Conservation (phyloP, 2,888 invertebrate genomes). For the Eucriotettix oculatus region DNA sequence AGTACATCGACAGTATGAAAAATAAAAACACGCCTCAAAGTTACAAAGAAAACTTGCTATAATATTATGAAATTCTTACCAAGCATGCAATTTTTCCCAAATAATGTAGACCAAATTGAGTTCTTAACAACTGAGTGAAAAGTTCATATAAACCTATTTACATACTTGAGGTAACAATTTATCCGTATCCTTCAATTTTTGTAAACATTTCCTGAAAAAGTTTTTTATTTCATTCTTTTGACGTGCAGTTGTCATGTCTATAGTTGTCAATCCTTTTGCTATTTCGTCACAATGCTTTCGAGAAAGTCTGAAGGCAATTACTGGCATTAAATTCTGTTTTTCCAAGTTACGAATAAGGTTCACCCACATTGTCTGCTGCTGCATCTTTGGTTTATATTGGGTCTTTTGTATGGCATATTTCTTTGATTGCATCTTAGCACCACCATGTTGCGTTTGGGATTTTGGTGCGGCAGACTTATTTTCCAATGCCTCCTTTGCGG, state of each 20-base stretch:
- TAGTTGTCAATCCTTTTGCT: constrained; percentile 34
- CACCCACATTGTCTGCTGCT: constrained; percentile 70
- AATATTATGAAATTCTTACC: no score
- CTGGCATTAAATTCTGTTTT: constrained; percentile 70
- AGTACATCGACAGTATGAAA: no score
- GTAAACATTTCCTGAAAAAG: constrained; percentile 75
- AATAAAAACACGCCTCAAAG: no score
- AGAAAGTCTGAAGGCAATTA: constrained; percentile 88
- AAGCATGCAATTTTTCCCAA: no score
- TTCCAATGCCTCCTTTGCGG: constrained; percentile 10
- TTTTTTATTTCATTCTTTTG: constrained; percentile 72
- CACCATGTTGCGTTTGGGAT: constrained; percentile 2
- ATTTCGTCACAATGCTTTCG: constrained; percentile 62
- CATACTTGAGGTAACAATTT: constrained; percentile 69
- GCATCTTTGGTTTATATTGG: constrained; percentile 25
- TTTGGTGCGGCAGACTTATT: not conserved
- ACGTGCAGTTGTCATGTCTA: constrained; percentile 65
- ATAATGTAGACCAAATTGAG: no score
- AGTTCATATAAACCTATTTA: not conserved
- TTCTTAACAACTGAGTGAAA: no score
- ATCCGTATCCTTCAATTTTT: constrained; percentile 70
- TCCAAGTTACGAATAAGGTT: constrained; percentile 72
- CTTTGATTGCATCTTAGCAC: constrained; percentile 12
- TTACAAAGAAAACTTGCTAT: no score
- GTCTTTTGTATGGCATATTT: no score